phyloP scores from a whole-genome alignment of 2,888 invertebrate species.

The Pyrgus malvae region DNA sequence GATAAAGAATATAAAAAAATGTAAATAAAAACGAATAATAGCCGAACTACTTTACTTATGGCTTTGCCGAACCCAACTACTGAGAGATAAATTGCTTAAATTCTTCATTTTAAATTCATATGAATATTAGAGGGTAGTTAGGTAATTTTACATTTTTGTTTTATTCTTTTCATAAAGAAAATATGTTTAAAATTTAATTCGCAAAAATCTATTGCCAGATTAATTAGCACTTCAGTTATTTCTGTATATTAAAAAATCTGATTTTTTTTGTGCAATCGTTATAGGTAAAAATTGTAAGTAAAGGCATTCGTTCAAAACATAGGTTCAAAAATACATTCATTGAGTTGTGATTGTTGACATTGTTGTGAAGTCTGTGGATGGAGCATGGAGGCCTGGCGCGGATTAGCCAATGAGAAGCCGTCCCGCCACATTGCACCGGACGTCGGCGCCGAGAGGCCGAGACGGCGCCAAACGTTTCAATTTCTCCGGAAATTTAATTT shows the following conservation, averaged over 20 bases:
- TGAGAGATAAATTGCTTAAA: neutral
- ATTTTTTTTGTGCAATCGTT: no score
- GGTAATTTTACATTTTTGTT: no score
- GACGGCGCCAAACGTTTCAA: conserved; percentile 48
- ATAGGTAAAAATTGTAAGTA: no score
- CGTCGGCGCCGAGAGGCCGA: conserved; percentile 39
- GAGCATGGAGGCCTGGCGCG: conserved; percentile 49
- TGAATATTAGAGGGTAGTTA: conserved; percentile 43
- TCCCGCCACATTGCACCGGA: conserved; percentile 40
- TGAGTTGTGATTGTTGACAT: no score
- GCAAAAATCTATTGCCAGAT: no score
- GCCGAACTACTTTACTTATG: conserved; percentile 55
- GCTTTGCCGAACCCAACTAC: conserved; percentile 53
- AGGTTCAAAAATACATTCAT: no score
- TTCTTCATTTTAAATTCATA: neutral
- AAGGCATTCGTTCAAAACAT: no score
- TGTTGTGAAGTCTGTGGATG: neutral
- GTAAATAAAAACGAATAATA: conserved; percentile 38
- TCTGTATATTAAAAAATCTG: no score
- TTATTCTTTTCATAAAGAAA: no score
- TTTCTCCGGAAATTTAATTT: conserved; percentile 14
- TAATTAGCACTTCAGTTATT: no score
- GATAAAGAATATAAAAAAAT: conserved; percentile 33
- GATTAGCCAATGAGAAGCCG: conserved; percentile 53
- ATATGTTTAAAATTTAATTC: no score